Base-by-base conservation (phyloP, 2,888 invertebrate genomes). In the Synanthedon myopaeformis region DNA sequence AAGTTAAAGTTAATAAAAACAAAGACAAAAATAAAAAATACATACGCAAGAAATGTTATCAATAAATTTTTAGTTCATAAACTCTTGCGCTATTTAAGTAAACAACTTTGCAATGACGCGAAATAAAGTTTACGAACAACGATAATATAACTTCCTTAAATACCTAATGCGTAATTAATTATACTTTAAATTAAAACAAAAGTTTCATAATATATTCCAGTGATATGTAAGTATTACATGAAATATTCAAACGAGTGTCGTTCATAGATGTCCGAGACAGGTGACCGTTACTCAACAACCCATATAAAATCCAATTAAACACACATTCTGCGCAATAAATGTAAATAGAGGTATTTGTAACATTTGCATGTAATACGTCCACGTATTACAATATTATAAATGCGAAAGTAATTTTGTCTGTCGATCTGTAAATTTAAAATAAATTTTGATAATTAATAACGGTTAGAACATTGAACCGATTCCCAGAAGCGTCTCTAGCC, bases 301-400 rank as follows among this genome's bases (percentile, higher is more conserved):
- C 58, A 62, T 55, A 56, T 57, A 52, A 57, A 50, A 58, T 58
- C 55, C 59, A 61, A 62, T 62, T 59, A 63, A 62, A 61, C 56
- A 54, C 57, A 57, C 55, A 56, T 53, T 55, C 35, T n/a, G 14
- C 42, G 57, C 45, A 45, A 13, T 45, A 45, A 35, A 35, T 35
- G 35, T 35, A 35, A 35, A 35, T 35, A 35, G 2, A 35, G 35
- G 35, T 35, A 35, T 35, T 35, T 35, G 35, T 35, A 35, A 35
- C 35, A 35, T 35, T 35, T 35, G 35, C 35, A 35, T 35, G 35
- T 6, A 35, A 35, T 10, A 35, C 28, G 8, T 35, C 8, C 28
- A 35, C 8, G 8, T 35, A 35, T 35, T 35, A 35, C 35, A 35
- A 35, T 35, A 35, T 35, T 35, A 35, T 6, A 35, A 35, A 35